Evolutionary conservation across 2,888 invertebrate species (phyloP), one percentile per base, ranked within the genome.

Genomic region (Heliconius hortense): DNA sequence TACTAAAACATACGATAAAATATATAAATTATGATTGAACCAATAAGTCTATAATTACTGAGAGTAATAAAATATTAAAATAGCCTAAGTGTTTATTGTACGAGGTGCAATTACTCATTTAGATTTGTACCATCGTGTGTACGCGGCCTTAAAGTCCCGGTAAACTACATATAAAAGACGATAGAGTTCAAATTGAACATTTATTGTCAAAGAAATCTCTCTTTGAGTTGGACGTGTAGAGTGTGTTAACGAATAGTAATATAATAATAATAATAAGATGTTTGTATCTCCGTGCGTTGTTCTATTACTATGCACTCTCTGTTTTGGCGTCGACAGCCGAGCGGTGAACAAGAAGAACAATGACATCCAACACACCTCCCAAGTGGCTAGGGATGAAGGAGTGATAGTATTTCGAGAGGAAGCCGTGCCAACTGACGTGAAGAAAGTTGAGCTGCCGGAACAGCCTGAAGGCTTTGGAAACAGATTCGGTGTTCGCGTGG

Each of bases 401-500:
- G n/a, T 8, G 31, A 74, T 74, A 26, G 31, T 48, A 60, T 74
- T 76, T 60, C 24, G 26, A 21, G 69, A 69, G n/a, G 48, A 72
- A 28, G 26, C 13, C 10, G 28, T 26, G 26, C 18, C 26, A 59
- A 1, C 7, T 53, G 63, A 31, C 0, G 3, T 28, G 24, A 69
- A 26, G n/a, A 64, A 26, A 48, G 13, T 24, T 2, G 13, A 35
- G 4, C 39, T 66, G 13, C 66, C 66, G 15, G 66, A 39, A n/a
- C n/a, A 64, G 3, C 66, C n/a, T 7, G 15, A n/a, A 13, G 13
- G n/a, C 15, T 75, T 78, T 28, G 73, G 26, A 59, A 75, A 75
- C 24, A 74, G 73, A 28, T 77, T 75, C 63, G 77, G 78, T 13
- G 73, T 75, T 24, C 66, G 62, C 8, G 70, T 66, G 4, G 77